phyloP scores from a whole-genome alignment of 1,140 invertebrate species.

The Marisa cornuarietis region DNA sequence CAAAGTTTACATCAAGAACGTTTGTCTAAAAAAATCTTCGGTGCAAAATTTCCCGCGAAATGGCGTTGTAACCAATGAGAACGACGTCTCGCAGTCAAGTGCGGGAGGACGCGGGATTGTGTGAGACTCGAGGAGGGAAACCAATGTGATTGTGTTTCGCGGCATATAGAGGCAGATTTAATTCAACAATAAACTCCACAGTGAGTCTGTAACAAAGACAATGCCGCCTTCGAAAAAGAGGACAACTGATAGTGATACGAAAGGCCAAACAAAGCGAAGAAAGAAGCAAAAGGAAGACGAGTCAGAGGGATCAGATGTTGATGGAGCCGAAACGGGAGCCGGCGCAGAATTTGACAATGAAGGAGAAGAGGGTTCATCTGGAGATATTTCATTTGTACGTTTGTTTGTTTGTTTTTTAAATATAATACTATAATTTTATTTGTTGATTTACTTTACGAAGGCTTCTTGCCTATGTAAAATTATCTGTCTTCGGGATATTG shows the following conservation, averaged over 20 bases:
- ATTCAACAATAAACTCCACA: background rate
- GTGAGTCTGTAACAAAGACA: background rate
- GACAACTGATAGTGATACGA: constrained; percentile 39
- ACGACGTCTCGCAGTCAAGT: constrained; percentile 10
- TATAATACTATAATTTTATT: background rate
- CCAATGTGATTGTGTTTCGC: constrained; percentile 27
- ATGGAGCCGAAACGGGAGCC: constrained; percentile 31
- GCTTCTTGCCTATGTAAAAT: background rate
- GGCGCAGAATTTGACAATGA: constrained; percentile 41
- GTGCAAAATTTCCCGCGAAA: constrained; percentile 12
- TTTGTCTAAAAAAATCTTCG: too few relatives aligned
- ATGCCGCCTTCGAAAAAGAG: constrained; percentile 47
- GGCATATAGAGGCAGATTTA: constrained; percentile 22
- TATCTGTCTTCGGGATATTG: background rate
- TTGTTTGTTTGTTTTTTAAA: background rate
- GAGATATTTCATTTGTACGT: constrained; percentile 11
- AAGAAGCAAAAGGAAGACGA: constrained; percentile 49
- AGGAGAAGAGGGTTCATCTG: constrained; percentile 26
- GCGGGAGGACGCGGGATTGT: constrained; percentile 12
- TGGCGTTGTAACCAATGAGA: constrained; percentile 8
- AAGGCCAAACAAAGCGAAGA: constrained; percentile 41
- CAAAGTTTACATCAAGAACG: too few relatives aligned
- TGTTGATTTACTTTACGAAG: background rate
- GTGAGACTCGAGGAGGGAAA: constrained; percentile 13
- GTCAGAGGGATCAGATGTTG: constrained; percentile 44